These are phyloP conservation scores for Bostrychus sinensis DNA, from an alignment of 2,113 vertebrate species.

Conservation along the genomic window DNA sequence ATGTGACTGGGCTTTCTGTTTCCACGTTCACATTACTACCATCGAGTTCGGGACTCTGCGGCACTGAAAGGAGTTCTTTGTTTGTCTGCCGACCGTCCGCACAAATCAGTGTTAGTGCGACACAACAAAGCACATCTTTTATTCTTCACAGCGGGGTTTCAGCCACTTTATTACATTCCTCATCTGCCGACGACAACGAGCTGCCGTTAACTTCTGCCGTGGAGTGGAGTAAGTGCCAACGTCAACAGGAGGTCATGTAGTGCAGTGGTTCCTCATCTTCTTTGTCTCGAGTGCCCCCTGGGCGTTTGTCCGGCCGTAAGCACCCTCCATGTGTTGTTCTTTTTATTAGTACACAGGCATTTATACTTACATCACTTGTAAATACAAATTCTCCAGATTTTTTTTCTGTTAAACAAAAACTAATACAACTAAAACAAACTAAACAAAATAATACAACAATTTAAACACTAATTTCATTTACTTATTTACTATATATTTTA, in stretches of 20 bases:
- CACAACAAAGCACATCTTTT: conserved; percentile 13
- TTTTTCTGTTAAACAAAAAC: no score
- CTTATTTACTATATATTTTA: no score
- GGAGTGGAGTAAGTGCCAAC: conserved; percentile 11
- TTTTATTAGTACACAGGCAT: no score
- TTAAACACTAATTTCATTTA: no score
- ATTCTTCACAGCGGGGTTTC: not conserved
- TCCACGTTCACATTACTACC: conserved; percentile 1
- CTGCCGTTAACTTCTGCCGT: not conserved
- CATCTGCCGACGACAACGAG: not conserved
- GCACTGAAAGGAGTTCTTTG: conserved; percentile 8
- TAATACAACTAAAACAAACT: no score
- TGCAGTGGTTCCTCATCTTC: no score
- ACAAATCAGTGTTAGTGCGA: not conserved
- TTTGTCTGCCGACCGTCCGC: conserved; percentile 1
- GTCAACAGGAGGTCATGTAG: not conserved
- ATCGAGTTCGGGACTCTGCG: not conserved
- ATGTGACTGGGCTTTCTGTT: not conserved
- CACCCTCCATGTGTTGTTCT: no score
- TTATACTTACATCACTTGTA: no score
- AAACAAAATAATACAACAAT: no score
- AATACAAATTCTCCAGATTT: no score
- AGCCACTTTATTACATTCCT: not conserved
- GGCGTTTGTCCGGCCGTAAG: no score
- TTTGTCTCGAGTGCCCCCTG: no score